Evolutionary conservation across 1,140 invertebrate species (phyloP), one percentile per base, ranked within the genome.

Genomic region (Druon quercuslanigerum): DNA sequence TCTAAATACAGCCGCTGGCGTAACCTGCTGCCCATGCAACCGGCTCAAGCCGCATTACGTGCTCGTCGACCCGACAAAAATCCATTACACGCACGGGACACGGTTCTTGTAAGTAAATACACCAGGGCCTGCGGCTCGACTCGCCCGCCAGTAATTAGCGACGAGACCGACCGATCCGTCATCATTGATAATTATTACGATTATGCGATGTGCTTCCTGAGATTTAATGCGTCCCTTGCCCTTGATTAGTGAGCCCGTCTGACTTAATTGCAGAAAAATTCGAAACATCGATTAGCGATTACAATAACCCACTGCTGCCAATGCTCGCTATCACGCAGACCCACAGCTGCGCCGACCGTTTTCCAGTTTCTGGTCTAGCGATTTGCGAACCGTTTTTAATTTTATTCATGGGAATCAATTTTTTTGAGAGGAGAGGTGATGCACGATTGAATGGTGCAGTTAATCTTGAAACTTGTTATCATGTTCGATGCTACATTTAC

Each of bases 141-240:
- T 73, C 73, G 50, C 82, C 79, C 46, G 80, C 76, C 78, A 83
- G 84, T 88, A 88, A 87, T 88, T 87, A 87, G 84, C 80, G 76
- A 71, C 75, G 83, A 83, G 84, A 86, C 87, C 81, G 77, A 78
- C 80, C 87, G 83, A 87, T 87, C 84, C 83, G 82, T 88, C 87
- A 87, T 88, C 81, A 83, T 79, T 82, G 86, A 87, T 87, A 87
- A 87, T 88, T 88, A 87, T 88, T 84, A 88, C 85, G 86, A 88
- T 88, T 86, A 86, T 82, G 80, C 78, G 79, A 75, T 76, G 74
- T 76, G 83, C 74, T 81, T 88, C 83, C 84, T 84, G 82, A 84
- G 85, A 85, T 79, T 88, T 86, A 86, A 88, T 85, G 79, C 81
- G 86, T 76, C 73, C 82, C 79, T 72, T 52, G 25, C 73, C 52